These are phyloP conservation scores for Xestia c-nigrum DNA, from an alignment of 2,888 invertebrate genomes.

Conservation along the genomic window DNA sequence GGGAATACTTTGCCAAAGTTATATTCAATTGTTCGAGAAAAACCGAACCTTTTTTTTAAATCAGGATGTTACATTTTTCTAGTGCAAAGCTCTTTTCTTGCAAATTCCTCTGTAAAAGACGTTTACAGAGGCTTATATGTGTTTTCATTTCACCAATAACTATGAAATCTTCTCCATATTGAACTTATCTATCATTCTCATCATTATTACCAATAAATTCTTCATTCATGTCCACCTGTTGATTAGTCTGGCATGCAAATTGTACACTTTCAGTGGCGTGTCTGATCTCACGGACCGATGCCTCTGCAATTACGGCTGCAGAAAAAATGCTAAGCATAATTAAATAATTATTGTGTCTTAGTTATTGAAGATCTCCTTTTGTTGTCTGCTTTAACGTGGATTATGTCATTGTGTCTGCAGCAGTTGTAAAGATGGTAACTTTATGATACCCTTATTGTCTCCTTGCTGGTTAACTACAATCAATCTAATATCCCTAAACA, in stretches of 20 bases:
- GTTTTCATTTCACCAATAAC: neutral
- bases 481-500: neutral
- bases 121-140: neutral
- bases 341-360: slow-evolving; percentile 25
- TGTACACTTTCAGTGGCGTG: slow-evolving; percentile 63
- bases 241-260: slow-evolving; percentile 65
- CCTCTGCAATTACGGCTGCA: slow-evolving; percentile 49
- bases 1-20: neutral
- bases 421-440: neutral
- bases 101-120: neutral
- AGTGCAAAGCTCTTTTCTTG: neutral
- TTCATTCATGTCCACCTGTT: slow-evolving; percentile 15
- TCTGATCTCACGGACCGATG: slow-evolving; percentile 68
- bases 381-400: neutral
- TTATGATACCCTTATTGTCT: neutral
- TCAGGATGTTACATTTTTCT: neutral
- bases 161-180: neutral
- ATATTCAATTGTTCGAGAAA: neutral
- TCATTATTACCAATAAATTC: slow-evolving; percentile 7
- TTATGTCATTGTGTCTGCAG: slow-evolving; percentile 15
- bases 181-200: neutral
- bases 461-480: neutral
- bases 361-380: slow-evolving; percentile 36
- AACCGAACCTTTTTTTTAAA: neutral
- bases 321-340: slow-evolving; percentile 48